A percentile compares a stretch with the other conserved stretches of the same genome.
Conservation (phyloP, 2,113 vertebrate genomes). For the Mionectes macconnelli region DNA sequence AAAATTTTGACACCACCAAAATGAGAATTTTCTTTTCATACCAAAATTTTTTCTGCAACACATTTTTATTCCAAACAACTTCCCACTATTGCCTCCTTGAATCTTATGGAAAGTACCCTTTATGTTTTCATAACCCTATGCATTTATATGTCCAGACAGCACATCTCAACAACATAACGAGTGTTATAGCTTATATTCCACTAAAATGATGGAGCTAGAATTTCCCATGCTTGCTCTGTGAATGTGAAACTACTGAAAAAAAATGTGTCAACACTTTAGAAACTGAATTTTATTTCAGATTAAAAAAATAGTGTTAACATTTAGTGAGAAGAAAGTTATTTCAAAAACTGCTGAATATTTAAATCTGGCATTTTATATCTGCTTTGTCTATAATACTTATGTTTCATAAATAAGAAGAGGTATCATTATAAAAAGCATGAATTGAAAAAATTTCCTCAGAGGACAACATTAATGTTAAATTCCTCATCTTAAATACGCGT, state of each 20-base stretch:
- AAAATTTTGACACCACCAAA: neutral
- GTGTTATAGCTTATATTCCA: neutral
- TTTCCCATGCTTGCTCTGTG: neutral
- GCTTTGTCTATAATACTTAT: neutral
- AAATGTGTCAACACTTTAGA: neutral
- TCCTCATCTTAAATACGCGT: neutral
- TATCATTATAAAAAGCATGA: neutral
- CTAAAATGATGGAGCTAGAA: neutral
- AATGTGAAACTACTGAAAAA: neutral
- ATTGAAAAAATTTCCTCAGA: neutral
- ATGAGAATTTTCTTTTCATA: neutral
- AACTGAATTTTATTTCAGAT: neutral
- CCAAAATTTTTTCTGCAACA: neutral
- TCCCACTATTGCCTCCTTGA: neutral
- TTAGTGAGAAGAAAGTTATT: neutral
- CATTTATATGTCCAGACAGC: neutral
- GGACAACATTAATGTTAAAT: neutral
- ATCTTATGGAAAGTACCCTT: neutral
- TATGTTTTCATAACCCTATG: neutral
- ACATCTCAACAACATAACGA: neutral
- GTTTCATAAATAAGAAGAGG: neutral
- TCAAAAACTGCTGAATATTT: slow-evolving; percentile 9
- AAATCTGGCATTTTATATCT: slow-evolving; percentile 18
- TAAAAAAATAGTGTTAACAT: neutral
- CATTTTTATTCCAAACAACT: neutral